Conservation (phyloP, 2,888 invertebrate genomes). For the Sthenelais limicola region DNA sequence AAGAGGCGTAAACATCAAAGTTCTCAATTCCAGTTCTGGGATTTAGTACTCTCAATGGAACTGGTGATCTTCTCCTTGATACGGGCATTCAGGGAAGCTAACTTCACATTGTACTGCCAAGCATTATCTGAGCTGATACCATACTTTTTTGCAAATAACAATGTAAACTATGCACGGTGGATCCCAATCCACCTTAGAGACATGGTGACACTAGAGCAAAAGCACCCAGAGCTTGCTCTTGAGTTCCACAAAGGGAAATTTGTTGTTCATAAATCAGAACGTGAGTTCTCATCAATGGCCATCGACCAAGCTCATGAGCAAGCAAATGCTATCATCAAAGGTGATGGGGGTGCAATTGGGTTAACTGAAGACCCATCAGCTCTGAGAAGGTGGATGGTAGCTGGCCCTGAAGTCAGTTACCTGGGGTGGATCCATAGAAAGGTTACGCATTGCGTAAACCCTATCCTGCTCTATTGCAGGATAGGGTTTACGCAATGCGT, state of each 20-base stretch:
- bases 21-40: constrained; percentile 50
- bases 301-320: constrained; percentile 58
- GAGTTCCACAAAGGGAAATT: constrained; percentile 54
- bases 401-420: constrained; percentile 52
- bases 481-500: no score
- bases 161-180: constrained; percentile 55
- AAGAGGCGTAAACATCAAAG: background rate
- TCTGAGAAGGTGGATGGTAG: constrained; percentile 56
- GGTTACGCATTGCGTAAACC: no score
- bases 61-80: constrained; percentile 43
- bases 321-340: constrained; percentile 55
- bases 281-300: constrained; percentile 52
- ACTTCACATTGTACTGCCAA: constrained; percentile 48
- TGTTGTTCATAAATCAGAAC: constrained; percentile 51
- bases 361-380: constrained; percentile 52
- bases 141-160: constrained; percentile 53
- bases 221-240: constrained; percentile 49
- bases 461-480: no score
- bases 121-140: constrained; percentile 48
- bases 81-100: constrained; percentile 43
- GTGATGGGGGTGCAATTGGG: constrained; percentile 54
- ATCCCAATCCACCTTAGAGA: constrained; percentile 54
- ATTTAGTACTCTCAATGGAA: constrained; percentile 40
- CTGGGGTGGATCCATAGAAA: no score
- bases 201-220: constrained; percentile 50